Conservation (phyloP, 2,113 vertebrate species). For the Dasyprocta punctata region DNA sequence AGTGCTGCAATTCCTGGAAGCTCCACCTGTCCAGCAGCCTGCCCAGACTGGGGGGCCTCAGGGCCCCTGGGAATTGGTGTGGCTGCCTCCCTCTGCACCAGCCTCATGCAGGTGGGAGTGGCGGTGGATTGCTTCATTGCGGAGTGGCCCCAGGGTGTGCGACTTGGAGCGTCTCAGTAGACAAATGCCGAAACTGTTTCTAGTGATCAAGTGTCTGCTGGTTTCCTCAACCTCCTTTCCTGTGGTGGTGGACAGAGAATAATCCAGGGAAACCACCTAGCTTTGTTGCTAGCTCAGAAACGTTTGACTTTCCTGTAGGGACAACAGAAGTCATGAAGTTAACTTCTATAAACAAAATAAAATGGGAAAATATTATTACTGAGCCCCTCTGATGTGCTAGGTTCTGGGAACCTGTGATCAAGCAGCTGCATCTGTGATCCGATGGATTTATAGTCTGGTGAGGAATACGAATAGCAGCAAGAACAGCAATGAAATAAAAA, state of each 20-base stretch:
- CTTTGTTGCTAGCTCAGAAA: not conserved
- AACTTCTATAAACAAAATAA: slow-evolving; percentile 30
- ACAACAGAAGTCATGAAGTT: slow-evolving; percentile 24
- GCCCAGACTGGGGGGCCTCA: not conserved
- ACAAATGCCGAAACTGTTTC: not conserved
- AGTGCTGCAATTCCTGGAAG: slow-evolving; percentile 75
- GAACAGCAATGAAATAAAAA: not conserved
- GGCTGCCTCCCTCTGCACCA: not conserved
- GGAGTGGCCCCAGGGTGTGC: not conserved
- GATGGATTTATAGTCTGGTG: not conserved
- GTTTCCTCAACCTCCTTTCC: not conserved
- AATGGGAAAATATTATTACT: not conserved
- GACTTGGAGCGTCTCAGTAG: not conserved
- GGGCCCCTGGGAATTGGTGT: not conserved
- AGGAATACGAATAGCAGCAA: not conserved
- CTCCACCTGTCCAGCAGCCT: not conserved
- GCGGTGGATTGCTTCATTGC: not conserved
- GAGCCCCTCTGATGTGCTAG: not conserved
- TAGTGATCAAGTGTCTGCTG: not conserved
- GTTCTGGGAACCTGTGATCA: not conserved
- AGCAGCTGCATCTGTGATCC: not conserved
- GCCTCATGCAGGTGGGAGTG: not conserved
- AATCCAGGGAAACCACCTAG: not conserved
- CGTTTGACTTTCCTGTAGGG: not conserved
- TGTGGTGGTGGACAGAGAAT: not conserved